A percentile compares a stretch with the other conserved stretches of the same genome.
Conservation (phyloP, 1,140 invertebrate genomes). For the Drosophila ogumai region DNA sequence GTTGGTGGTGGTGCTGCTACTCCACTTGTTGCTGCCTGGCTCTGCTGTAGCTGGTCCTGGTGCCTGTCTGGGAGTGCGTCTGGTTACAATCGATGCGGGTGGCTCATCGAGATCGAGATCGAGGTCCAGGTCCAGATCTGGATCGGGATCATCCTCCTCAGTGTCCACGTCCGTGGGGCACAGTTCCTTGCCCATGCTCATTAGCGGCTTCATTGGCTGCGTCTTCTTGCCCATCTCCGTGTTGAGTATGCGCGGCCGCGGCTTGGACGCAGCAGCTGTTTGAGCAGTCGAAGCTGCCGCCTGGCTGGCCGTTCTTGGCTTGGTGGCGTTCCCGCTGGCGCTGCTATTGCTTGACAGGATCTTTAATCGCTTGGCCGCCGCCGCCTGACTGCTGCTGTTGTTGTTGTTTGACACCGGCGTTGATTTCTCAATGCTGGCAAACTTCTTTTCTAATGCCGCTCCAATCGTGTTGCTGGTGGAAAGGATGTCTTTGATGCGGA, state of each 20-base stretch:
- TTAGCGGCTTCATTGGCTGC: conserved; percentile 69
- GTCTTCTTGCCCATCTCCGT: conserved; percentile 74
- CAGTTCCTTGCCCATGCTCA: conserved; percentile 74
- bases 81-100: conserved; percentile 25
- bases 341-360: conserved; percentile 15
- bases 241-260: conserved; percentile 81
- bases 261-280: conserved; percentile 31
- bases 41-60: conserved; percentile 3
- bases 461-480: background rate
- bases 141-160: conserved; percentile 57
- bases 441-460: conserved; percentile 4
- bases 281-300: background rate
- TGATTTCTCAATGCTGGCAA: conserved; percentile 3
- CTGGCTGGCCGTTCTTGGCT: background rate
- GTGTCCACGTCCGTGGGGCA: conserved; percentile 57
- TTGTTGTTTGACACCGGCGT: background rate
- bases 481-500: conserved; percentile 8
- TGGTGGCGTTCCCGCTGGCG: conserved; percentile 6
- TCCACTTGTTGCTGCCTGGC: conserved; percentile 2
- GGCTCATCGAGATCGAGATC: conserved; percentile 45
- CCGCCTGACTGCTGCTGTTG: background rate
- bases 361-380: conserved; percentile 23
- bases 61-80: conserved; percentile 4
- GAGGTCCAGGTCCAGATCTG: conserved; percentile 47
- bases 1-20: background rate